Percentiles rank a stretch among this genome's conserved stretches.
These are phyloP conservation scores for Tetranychus cinnabarinus DNA, from an alignment of 1,140 invertebrate genomes.

Conservation along the genomic window DNA sequence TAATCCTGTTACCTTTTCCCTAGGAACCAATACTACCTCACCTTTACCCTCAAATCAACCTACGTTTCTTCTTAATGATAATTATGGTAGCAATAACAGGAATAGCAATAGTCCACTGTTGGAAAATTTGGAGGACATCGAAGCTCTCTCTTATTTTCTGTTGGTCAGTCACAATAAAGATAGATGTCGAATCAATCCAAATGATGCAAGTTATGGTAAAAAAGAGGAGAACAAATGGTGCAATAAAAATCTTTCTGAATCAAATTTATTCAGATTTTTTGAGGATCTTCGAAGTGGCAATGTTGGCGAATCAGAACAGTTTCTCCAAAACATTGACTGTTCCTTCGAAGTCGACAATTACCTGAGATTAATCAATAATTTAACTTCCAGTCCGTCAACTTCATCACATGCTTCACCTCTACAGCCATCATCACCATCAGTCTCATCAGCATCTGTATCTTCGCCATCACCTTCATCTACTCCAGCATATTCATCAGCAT, in stretches of 20 bases:
- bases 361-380: neutral
- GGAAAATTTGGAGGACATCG: conserved; percentile 5
- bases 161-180: neutral
- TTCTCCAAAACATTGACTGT: neutral
- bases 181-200: neutral
- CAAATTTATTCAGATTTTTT: conserved; percentile 2
- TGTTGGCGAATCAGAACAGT: neutral
- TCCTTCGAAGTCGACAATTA: neutral
- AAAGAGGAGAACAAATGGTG: neutral
- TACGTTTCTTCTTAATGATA: no score
- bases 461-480: neutral
- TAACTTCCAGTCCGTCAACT: neutral
- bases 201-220: neutral
- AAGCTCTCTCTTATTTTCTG: conserved; percentile 6
- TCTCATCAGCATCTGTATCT: neutral
- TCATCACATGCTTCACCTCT: neutral
- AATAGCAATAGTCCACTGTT: neutral
- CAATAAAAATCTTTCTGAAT: neutral
- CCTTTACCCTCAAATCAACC: no score
- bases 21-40: no score
- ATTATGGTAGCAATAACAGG: no score
- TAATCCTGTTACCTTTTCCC: no score
- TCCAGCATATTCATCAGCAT: neutral
- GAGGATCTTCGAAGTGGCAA: conserved; percentile 1
- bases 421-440: neutral